A percentile compares a stretch with the other conserved stretches of the same genome.
phyloP scores from a whole-genome alignment of 2,888 invertebrate genomes.

The Cephus runcator region DNA sequence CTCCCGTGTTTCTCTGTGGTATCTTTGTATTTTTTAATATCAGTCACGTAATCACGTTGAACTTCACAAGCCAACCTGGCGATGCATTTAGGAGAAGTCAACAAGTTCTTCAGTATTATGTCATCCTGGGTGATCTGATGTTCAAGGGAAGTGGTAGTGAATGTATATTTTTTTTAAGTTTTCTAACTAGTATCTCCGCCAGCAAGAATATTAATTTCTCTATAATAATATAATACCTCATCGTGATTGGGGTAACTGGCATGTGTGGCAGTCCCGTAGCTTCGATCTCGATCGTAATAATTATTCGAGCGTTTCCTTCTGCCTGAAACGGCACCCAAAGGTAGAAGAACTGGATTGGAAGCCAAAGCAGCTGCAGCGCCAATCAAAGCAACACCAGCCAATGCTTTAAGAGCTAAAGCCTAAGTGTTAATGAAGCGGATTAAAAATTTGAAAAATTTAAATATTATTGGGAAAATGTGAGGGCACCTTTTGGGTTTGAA shows the following conservation, averaged over 20 bases:
- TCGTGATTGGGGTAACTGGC: not conserved
- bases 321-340: slow-evolving; percentile 80
- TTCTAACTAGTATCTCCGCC: not conserved
- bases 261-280: too few species aligned
- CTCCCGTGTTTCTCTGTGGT: slow-evolving; percentile 27
- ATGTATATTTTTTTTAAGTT: not conserved
- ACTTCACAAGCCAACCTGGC: slow-evolving; percentile 59
- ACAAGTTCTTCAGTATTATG: slow-evolving; percentile 1
- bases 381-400: slow-evolving; percentile 81
- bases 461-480: not conserved
- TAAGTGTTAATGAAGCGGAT: slow-evolving; percentile 50
- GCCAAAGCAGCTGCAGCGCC: slow-evolving; percentile 85
- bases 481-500: slow-evolving; percentile 53
- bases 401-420: slow-evolving; percentile 74
- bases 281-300: not conserved
- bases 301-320: slow-evolving; percentile 66
- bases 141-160: not conserved
- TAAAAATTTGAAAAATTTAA: slow-evolving; percentile 8
- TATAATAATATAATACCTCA: not conserved
- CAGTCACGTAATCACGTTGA: slow-evolving; percentile 51
- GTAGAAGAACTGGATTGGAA: slow-evolving; percentile 80
- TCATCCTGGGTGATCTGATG: not conserved
- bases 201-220: not conserved
- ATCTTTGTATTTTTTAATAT: slow-evolving; percentile 38
- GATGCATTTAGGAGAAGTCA: slow-evolving; percentile 52